A percentile compares a stretch with the other conserved stretches of the same genome.
Conservation (phyloP, 2,113 vertebrate genomes). For the Laticauda laticaudata region DNA sequence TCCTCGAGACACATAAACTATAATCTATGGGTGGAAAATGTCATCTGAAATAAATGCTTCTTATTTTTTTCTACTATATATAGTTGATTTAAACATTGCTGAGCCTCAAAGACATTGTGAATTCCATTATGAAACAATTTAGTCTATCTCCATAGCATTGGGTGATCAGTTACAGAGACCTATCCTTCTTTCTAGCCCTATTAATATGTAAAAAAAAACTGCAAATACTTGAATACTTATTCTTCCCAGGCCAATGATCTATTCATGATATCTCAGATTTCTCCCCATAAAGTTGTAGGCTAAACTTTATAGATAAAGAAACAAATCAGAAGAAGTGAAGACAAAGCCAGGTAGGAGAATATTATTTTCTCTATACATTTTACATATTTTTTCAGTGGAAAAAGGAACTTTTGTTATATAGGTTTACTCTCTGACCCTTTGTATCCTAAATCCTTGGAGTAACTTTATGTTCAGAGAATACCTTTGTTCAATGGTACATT, state of each 20-base stretch:
- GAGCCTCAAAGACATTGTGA: neutral
- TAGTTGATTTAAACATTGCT: neutral
- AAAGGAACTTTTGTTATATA: neutral
- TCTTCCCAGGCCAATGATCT: neutral
- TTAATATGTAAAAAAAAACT: neutral
- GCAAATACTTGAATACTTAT: neutral
- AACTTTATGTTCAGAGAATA: neutral
- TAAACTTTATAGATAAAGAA: neutral
- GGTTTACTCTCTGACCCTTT: neutral
- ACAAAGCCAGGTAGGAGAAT: neutral
- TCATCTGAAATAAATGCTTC: neutral
- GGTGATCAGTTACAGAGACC: neutral
- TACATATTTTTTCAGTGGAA: neutral
- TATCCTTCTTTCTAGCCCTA: neutral
- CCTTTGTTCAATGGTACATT: neutral
- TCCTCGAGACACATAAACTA: neutral
- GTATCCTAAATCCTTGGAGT: neutral
- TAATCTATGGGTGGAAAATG: neutral
- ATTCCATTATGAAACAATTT: neutral
- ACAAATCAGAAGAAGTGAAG: neutral
- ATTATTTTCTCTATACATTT: neutral
- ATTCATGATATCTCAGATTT: neutral
- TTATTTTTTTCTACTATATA: neutral
- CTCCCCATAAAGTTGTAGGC: neutral
- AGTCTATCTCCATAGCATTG: neutral